Evolutionary conservation across 2,888 invertebrate species (phyloP).

Genomic region (Troglohyphantes excavatus): DNA sequence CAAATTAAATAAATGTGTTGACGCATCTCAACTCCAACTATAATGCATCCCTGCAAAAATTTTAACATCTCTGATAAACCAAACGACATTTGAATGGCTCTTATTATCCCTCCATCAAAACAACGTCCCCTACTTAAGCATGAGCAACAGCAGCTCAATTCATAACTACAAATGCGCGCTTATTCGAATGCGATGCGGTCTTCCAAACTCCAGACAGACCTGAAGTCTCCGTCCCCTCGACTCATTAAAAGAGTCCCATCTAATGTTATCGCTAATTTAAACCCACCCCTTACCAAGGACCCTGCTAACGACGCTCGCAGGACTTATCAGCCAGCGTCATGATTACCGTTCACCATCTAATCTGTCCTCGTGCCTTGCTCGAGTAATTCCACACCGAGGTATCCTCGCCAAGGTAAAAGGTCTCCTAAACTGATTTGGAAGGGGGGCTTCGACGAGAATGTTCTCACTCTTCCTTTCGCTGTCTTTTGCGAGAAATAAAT

Average conservation of each 20-base stretch:
- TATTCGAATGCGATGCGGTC: background rate
- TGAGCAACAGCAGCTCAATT: background rate
- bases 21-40: too few species aligned
- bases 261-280: slow-evolving; percentile 5
- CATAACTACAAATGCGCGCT: background rate
- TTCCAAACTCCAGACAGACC: background rate
- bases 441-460: background rate
- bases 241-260: background rate
- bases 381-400: slow-evolving; percentile 6
- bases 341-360: slow-evolving; percentile 29
- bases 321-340: slow-evolving; percentile 23
- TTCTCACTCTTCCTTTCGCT: background rate
- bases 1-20: too few species aligned
- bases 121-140: background rate
- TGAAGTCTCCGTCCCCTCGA: background rate
- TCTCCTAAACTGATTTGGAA: slow-evolving; percentile 10
- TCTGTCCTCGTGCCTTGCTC: slow-evolving; percentile 20
- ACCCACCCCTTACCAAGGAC: background rate
- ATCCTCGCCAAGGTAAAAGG: slow-evolving; percentile 14
- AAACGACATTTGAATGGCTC: too few species aligned
- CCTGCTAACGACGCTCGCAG: slow-evolving; percentile 13
- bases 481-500: slow-evolving; percentile 9
- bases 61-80: too few species aligned
- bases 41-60: too few species aligned
- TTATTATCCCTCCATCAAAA: background rate